Evolutionary conservation across 1,140 invertebrate species (phyloP).

Genomic region (Sarcophaga bullata): DNA sequence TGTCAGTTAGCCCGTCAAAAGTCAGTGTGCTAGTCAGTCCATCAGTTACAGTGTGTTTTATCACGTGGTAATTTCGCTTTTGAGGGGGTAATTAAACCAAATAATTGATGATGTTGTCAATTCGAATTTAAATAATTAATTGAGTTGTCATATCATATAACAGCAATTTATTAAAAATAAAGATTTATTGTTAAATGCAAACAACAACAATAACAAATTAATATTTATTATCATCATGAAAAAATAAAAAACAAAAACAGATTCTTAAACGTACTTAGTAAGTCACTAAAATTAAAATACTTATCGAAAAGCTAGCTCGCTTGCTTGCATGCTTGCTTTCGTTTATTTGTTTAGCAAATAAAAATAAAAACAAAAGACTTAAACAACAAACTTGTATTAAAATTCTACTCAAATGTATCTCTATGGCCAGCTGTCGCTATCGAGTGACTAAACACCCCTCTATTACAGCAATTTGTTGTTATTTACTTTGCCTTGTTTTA

Average conservation of each 20-base stretch:
- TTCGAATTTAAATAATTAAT: slow-evolving; percentile 12
- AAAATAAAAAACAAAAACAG: too few species aligned
- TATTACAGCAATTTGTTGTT: slow-evolving; percentile 10
- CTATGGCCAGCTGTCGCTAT: background rate
- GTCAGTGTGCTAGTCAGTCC: too few species aligned
- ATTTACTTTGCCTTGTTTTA: background rate
- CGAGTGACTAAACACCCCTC: background rate
- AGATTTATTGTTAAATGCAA: slow-evolving; percentile 10
- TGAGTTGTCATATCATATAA: slow-evolving; percentile 10
- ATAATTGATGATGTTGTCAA: slow-evolving; percentile 15
- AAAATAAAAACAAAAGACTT: background rate
- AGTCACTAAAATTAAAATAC: background rate
- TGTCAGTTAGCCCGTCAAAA: background rate
- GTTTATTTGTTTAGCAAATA: background rate
- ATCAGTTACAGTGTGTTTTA: too few species aligned
- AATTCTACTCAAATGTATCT: background rate
- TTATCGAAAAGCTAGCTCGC: background rate
- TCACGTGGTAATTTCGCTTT: background rate
- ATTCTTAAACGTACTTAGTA: background rate
- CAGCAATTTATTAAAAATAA: background rate
- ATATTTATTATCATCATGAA: too few species aligned
- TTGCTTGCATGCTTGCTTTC: too few species aligned
- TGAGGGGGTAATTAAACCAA: background rate
- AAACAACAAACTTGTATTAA: background rate
- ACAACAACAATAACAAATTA: background rate